Base-by-base conservation (phyloP, 2,113 vertebrate species). In the Rhinopomastus cyanomelas region DNA sequence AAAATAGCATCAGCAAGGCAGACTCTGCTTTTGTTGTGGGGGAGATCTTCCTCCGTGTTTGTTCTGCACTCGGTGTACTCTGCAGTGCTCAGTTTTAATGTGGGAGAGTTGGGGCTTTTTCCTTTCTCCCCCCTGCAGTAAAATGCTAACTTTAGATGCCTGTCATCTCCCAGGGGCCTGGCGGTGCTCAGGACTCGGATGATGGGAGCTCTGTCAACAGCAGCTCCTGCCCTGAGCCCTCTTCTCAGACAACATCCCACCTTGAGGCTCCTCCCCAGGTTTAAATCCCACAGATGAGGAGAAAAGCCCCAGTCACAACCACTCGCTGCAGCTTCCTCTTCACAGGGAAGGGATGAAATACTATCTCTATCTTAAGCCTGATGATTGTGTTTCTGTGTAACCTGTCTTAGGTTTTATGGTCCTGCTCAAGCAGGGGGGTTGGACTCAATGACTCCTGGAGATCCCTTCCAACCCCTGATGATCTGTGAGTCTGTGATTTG, bases 141-240 rank as follows among this genome's bases (percentile, higher is more conserved):
- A 61, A 76, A 7, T 8, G 11, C 55, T 89, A 72, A 49, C 72
- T 73, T 90, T 81, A 73, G 69, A 62, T 44, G 21, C 44, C 29
- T 55, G 74, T 49, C 37, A 55, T 73, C 16, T 48, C 46, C 19
- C 46, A 48, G 46, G 46, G 17, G 46, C 46, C 46, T 48, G 16
- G 46, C 46, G 8, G 12, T 48, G 48, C 27, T 27, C 11, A 0
- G 61, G 48, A 8, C 39, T 44, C 67, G 11, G 66, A 20, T 1
- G 15, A 34, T 19, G 48, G 9, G 27, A 36, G 15, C 12, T 91
- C 30, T 32, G n/a, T 29, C 51, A 52, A 29, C 44, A 48, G 32
- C 0, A 2, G 3, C n/a, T 52, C 44, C 77, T 53, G 52, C 13
- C 53, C 59, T 0, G 0, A 39, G 37, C 32, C 37, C 34, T 29